Evolutionary conservation across 2,888 invertebrate species (phyloP), one percentile per base, ranked within the genome.

Genomic region (Pinctada fucata): DNA sequence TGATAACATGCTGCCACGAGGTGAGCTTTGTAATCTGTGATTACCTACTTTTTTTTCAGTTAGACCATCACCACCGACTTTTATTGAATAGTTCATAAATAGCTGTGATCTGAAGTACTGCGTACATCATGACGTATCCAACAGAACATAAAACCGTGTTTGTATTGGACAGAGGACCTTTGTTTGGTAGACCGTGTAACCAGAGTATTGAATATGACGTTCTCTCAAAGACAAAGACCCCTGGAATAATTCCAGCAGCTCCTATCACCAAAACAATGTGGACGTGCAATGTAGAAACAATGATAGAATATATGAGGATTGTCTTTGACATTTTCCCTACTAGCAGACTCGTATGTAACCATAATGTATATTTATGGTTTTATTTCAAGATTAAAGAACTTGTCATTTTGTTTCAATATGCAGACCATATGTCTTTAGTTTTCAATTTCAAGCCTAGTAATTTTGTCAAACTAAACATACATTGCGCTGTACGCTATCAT

Each of bases 261-360:
- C 96, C 97, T 1, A 96, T 99, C 81, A 95, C 95, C 82, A 99
- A 99, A 93, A 96, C 97, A 0, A 92, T 99, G 75, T 99, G 99
- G 99, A 99, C 98, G 0, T 97, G 97, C 89, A 96, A 97, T 85
- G 97, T 99, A 0, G 99, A 99, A 94, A 96, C 97, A 1, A 96
- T 97, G 0, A 95, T 99, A 79, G 99, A 99, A 93, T 99, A 99
- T 91, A 97, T 98, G 88, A 95, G 99, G 48, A 97, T 99, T 86
- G 97, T 98, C 0, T 98, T 97, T 96, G 99, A 99, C 93, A 94
- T 99, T n/a, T 99, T 97, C 94, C 97, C 98, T 0, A 95, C 95
- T 0, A 86, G 88, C 52, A 90, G 89, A 86, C 83, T 91, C 86
- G 91, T 91, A 82, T 85, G 84, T 80, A 71, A 0, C 5, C 31